These are phyloP conservation scores for Calephelis virginiensis DNA, from an alignment of 1,140 invertebrate species.

Conservation along the genomic window DNA sequence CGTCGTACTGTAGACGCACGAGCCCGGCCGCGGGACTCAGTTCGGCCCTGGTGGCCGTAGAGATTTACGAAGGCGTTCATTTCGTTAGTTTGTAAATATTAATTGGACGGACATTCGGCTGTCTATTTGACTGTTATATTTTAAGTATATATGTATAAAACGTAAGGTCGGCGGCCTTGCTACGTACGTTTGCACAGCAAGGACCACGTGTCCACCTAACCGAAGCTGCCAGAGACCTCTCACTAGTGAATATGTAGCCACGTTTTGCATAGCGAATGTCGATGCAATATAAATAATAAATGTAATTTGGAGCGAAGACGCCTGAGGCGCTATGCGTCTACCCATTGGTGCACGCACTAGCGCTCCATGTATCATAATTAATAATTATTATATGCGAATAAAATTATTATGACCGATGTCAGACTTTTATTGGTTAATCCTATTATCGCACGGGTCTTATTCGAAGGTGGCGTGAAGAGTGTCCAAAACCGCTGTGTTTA, in stretches of 20 bases:
- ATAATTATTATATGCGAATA: constrained; percentile 74
- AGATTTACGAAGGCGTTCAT: constrained; percentile 43
- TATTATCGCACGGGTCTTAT: constrained; percentile 2
- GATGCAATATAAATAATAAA: constrained; percentile 71
- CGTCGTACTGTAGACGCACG: constrained; percentile 24
- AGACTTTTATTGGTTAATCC: constrained; percentile 30
- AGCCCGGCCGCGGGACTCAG: constrained; percentile 36
- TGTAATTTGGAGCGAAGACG: constrained; percentile 61
- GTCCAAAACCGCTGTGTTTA: too few species aligned
- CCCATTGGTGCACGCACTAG: constrained; percentile 46
- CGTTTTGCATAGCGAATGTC: constrained; percentile 64
- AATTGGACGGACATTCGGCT: constrained; percentile 64
- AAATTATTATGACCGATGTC: constrained; percentile 71
- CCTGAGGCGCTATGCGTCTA: constrained; percentile 41
- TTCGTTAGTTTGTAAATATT: constrained; percentile 71
- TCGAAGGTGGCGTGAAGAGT: too few species aligned
- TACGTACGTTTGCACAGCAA: constrained; percentile 43
- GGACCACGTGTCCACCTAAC: constrained; percentile 49
- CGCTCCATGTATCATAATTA: constrained; percentile 76
- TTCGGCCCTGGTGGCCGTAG: constrained; percentile 34
- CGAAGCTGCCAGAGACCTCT: constrained; percentile 68
- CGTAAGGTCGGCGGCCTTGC: constrained; percentile 56
- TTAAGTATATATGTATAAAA: constrained; percentile 69
- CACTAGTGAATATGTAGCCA: constrained; percentile 74
- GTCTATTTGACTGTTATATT: constrained; percentile 71